phyloP scores from a whole-genome alignment of 2,888 invertebrate species.

The Harpagoxenus sublaevis region DNA sequence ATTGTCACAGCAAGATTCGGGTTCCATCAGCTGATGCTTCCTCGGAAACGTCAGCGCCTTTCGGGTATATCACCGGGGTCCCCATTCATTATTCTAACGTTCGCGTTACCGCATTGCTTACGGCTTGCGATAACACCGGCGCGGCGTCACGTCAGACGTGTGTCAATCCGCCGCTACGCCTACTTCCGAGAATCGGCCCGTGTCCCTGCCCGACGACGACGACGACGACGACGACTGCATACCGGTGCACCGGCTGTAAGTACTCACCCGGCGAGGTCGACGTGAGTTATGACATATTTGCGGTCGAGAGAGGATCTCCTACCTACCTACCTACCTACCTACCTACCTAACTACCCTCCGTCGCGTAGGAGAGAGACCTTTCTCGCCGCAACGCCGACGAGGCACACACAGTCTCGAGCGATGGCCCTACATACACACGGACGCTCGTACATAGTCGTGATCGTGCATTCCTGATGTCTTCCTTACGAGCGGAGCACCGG shows the following conservation, averaged over 20 bases:
- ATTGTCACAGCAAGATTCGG: constrained; percentile 1
- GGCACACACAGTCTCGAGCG: not conserved
- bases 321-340: not conserved
- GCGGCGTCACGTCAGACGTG: constrained; percentile 8
- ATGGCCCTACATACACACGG: constrained; percentile 27
- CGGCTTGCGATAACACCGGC: constrained; percentile 17
- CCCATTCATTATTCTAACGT: constrained; percentile 31
- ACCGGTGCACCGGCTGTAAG: constrained; percentile 32
- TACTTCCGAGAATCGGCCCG: constrained; percentile 34
- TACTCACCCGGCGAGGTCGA: constrained; percentile 24
- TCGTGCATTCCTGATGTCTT: constrained; percentile 60
- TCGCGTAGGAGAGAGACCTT: constrained; percentile 38
- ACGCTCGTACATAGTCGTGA: constrained; percentile 36
- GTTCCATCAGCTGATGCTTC: constrained; percentile 27
- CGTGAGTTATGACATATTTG: constrained; percentile 62
- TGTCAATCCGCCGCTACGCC: constrained; percentile 35
- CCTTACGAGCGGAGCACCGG: constrained; percentile 36
- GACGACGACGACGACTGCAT: not conserved
- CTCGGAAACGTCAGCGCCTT: constrained; percentile 16
- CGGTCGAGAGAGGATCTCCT: constrained; percentile 49
- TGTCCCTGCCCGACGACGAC: not conserved
- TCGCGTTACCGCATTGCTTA: constrained; percentile 22
- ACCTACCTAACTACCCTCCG: constrained; percentile 4
- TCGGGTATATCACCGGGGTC: not conserved
- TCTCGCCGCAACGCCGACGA: constrained; percentile 11